These are phyloP conservation scores for Pungitius pungitius DNA, from an alignment of 2,113 vertebrate genomes.

Conservation along the genomic window DNA sequence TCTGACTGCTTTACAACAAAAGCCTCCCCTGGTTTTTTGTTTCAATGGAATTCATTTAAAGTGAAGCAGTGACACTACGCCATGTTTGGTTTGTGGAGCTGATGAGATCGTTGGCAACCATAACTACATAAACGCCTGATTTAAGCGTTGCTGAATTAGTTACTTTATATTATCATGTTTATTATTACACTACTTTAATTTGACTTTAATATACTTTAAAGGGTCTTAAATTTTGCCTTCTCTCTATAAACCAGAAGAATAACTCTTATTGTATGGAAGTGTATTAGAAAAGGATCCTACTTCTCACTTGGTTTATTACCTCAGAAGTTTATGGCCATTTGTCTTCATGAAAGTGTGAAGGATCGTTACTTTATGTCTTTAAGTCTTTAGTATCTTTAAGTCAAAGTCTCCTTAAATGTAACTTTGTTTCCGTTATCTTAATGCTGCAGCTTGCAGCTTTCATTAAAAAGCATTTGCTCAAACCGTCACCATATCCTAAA, in stretches of 20 bases:
- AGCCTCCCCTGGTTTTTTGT: background rate
- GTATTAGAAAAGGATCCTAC: background rate
- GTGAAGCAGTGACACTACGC: background rate
- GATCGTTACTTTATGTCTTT: background rate
- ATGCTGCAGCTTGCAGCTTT: background rate
- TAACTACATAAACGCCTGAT: background rate
- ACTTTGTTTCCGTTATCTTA: background rate
- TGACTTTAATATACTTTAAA: background rate
- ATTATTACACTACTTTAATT: background rate
- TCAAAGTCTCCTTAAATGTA: background rate
- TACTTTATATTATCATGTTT: background rate
- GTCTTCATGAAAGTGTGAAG: background rate
- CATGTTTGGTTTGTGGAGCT: background rate
- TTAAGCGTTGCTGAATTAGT: background rate
- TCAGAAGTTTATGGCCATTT: background rate
- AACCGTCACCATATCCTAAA: background rate
- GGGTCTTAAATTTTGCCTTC: background rate
- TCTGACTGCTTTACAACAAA: background rate
- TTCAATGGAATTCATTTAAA: background rate
- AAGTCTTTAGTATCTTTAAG: background rate
- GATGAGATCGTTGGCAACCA: background rate
- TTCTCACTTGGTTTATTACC: background rate
- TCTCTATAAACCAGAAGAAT: background rate
- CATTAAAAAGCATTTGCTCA: background rate
- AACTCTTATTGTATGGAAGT: background rate